A percentile compares a stretch with the other conserved stretches of the same genome.
Conservation (phyloP, 2,113 vertebrate species). For the Apistogramma diplotaenia region DNA sequence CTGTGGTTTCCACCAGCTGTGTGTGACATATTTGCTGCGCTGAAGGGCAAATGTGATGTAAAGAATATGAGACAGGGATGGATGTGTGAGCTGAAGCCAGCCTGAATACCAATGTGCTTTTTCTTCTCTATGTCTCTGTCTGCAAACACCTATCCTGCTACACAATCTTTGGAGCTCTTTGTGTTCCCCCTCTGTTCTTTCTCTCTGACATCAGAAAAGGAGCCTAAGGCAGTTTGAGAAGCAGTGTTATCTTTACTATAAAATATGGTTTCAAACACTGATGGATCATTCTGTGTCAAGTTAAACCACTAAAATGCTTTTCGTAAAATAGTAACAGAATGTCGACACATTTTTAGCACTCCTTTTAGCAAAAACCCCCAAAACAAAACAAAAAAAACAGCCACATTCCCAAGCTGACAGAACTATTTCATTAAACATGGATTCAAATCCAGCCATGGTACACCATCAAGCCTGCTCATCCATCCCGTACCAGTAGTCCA, state of each 20-base stretch:
- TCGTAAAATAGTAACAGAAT: neutral
- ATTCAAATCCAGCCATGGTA: neutral
- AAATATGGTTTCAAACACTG: neutral
- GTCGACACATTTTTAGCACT: neutral
- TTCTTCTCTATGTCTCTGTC: slow-evolving; percentile 13
- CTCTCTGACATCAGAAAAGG: neutral
- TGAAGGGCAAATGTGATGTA: slow-evolving; percentile 55
- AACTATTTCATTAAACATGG: neutral
- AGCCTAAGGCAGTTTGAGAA: neutral
- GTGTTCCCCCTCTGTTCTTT: neutral
- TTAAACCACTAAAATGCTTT: neutral
- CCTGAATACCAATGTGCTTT: slow-evolving; percentile 45
- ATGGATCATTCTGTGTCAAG: neutral
- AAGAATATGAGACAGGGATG: slow-evolving; percentile 45
- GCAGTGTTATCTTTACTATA: neutral
- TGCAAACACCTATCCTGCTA: neutral
- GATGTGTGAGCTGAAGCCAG: slow-evolving; percentile 40
- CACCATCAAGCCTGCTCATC: neutral
- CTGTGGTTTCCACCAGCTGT: slow-evolving; percentile 18
- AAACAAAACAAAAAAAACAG: no score
- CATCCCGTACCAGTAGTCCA: neutral
- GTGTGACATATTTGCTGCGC: slow-evolving; percentile 16
- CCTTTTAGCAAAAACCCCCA: neutral
- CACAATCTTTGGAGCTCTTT: neutral
- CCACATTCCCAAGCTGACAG: neutral